Conservation (phyloP, 2,797 vertebrate genomes). For the Peromyscus attwateri region DNA sequence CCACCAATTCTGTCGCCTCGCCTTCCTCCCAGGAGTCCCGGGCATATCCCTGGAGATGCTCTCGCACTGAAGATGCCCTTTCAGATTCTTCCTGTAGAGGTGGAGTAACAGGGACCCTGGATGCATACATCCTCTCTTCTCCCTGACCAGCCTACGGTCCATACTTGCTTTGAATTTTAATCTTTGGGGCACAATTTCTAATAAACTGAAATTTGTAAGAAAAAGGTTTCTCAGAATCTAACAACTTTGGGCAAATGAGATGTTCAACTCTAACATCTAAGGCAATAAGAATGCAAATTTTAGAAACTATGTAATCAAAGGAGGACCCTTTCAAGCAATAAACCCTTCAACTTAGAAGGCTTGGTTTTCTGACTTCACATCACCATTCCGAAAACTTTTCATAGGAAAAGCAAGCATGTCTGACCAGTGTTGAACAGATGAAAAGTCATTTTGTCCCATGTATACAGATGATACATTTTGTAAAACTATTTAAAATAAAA, state of each 20-base stretch:
- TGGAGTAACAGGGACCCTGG: neutral
- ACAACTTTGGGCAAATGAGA: slow-evolving; percentile 68
- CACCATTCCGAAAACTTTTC: slow-evolving; percentile 58
- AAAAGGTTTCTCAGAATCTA: slow-evolving; percentile 61
- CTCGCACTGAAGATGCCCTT: slow-evolving; percentile 20
- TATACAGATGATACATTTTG: neutral
- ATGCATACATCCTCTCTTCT: neutral
- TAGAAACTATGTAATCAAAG: slow-evolving; percentile 60
- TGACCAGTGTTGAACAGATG: slow-evolving; percentile 19
- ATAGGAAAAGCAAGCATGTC: neutral
- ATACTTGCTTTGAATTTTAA: slow-evolving; percentile 55
- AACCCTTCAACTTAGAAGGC: slow-evolving; percentile 67
- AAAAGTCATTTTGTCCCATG: slow-evolving; percentile 56
- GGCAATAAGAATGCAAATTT: slow-evolving; percentile 69
- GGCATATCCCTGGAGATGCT: neutral
- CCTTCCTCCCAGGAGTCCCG: neutral
- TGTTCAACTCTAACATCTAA: slow-evolving; percentile 37
- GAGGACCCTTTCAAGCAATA: slow-evolving; percentile 63
- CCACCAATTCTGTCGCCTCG: slow-evolving; percentile 16
- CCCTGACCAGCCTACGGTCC: neutral
- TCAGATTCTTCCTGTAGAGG: neutral
- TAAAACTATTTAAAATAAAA: slow-evolving; percentile 61
- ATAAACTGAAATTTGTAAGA: slow-evolving; percentile 56
- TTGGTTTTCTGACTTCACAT: slow-evolving; percentile 53
- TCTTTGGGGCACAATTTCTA: slow-evolving; percentile 25